Percentiles rank a stretch among this genome's conserved stretches.
These are phyloP conservation scores for Hemithea aestivaria DNA, from an alignment of 2,888 invertebrate species.

Conservation along the genomic window DNA sequence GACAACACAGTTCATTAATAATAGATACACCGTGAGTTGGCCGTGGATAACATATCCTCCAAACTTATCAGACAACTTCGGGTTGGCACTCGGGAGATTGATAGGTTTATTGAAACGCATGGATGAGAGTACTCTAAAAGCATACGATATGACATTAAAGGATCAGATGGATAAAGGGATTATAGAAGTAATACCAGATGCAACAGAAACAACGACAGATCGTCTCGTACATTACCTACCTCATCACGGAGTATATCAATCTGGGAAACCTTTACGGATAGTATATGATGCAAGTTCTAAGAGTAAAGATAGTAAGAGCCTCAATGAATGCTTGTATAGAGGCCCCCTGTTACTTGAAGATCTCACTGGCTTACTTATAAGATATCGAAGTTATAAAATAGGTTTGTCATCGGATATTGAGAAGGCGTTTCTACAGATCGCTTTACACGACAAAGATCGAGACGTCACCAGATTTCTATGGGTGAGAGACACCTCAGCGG, in stretches of 20 bases:
- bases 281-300: constrained; percentile 27
- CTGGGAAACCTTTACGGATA: constrained; percentile 11
- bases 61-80: constrained; percentile 15
- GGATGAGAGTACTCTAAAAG: background rate
- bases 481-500: constrained; percentile 15
- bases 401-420: constrained; percentile 30
- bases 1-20: constrained; percentile 6
- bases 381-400: constrained; percentile 23
- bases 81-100: constrained; percentile 19
- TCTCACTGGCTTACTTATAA: constrained; percentile 23
- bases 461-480: constrained; percentile 30
- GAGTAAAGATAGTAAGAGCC: constrained; percentile 17
- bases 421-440: constrained; percentile 30
- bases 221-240: constrained; percentile 23
- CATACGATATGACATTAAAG: background rate
- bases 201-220: background rate
- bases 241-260: constrained; percentile 14
- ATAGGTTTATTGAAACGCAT: constrained; percentile 11
- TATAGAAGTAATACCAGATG: background rate
- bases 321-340: constrained; percentile 28
- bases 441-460: constrained; percentile 20
- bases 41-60: constrained; percentile 22
- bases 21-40: constrained; percentile 20
- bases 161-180: background rate
- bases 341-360: constrained; percentile 30